Evolutionary conservation across 2,797 vertebrate species (phyloP).

Genomic region (Amazona ochrocephala): DNA sequence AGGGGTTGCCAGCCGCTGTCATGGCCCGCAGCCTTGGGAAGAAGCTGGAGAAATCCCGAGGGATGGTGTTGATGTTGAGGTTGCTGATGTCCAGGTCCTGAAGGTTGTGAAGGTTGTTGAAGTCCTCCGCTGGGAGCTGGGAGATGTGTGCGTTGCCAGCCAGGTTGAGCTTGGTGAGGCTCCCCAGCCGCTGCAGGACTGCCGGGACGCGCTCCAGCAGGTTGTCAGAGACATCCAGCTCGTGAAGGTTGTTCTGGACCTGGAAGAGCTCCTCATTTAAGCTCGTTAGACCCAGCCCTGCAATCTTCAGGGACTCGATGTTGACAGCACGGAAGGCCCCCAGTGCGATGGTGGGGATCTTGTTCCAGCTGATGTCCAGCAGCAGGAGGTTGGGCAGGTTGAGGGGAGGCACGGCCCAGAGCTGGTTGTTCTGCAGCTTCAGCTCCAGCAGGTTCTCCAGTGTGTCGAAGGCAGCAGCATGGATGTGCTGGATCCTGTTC

Average conservation of each 20-base stretch:
- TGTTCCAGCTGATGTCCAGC: slow-evolving; percentile 91
- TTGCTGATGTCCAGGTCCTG: slow-evolving; percentile 92
- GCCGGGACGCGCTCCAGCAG: slow-evolving; percentile 81
- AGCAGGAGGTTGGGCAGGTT: slow-evolving; percentile 87
- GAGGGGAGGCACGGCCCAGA: slow-evolving; percentile 82
- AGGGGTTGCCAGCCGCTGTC: slow-evolving; percentile 90
- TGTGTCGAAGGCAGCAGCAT: slow-evolving; percentile 85
- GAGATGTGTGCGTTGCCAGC: slow-evolving; percentile 85
- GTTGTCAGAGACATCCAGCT: slow-evolving; percentile 91
- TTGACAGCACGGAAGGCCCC: slow-evolving; percentile 82
- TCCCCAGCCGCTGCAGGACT: slow-evolving; percentile 80
- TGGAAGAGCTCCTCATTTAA: slow-evolving; percentile 86
- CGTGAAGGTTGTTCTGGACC: slow-evolving; percentile 87
- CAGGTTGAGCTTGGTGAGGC: slow-evolving; percentile 87
- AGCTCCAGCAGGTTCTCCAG: slow-evolving; percentile 90
- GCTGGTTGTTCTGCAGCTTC: slow-evolving; percentile 90
- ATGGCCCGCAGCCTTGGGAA: slow-evolving; percentile 84
- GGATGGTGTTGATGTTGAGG: slow-evolving; percentile 88
- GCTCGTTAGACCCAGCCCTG: slow-evolving; percentile 83
- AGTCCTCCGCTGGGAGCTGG: slow-evolving; percentile 83
- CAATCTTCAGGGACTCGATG: slow-evolving; percentile 88
- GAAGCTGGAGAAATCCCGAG: slow-evolving; percentile 81
- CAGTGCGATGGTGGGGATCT: slow-evolving; percentile 77
- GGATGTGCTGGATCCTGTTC: slow-evolving; percentile 90
- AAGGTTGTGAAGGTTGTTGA: slow-evolving; percentile 82